phyloP scores from a whole-genome alignment of 1,140 invertebrate genomes.

The Drosophila setifemur region DNA sequence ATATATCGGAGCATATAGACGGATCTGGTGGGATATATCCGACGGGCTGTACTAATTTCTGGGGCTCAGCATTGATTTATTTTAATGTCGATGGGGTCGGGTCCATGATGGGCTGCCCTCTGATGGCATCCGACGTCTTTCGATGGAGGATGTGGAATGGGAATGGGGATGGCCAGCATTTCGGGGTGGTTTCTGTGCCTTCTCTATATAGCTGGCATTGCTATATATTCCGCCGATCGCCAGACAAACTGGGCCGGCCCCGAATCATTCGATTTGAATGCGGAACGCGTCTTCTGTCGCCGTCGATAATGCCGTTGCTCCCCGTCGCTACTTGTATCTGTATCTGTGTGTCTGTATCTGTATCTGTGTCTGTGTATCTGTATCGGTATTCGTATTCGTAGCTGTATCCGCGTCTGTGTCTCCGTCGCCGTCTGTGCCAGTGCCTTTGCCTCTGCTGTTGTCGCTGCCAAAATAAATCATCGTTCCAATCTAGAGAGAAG shows the following conservation, averaged over 20 bases:
- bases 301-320: conserved; percentile 11
- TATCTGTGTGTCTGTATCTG: neutral
- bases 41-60: conserved; percentile 13
- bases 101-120: conserved; percentile 17
- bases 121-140: neutral
- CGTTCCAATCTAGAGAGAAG: conserved; percentile 51
- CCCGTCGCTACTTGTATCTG: neutral
- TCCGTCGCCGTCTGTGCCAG: conserved; percentile 10
- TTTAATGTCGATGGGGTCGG: conserved; percentile 31
- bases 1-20: neutral
- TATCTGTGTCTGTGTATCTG: neutral
- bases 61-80: conserved; percentile 29
- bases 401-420: neutral
- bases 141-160: too few relatives aligned
- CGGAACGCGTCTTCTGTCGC: conserved; percentile 61
- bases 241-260: conserved; percentile 61
- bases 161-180: neutral
- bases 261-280: conserved; percentile 69
- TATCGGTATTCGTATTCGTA: conserved; percentile 3
- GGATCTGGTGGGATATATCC: neutral
- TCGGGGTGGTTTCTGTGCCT: conserved; percentile 7
- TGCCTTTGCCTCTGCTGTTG: conserved; percentile 30
- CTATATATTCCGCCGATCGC: conserved; percentile 36
- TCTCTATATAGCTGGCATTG: neutral
- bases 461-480: conserved; percentile 76